Base-by-base conservation (phyloP, 1,140 invertebrate species). In the Eufriesea mexicana region DNA sequence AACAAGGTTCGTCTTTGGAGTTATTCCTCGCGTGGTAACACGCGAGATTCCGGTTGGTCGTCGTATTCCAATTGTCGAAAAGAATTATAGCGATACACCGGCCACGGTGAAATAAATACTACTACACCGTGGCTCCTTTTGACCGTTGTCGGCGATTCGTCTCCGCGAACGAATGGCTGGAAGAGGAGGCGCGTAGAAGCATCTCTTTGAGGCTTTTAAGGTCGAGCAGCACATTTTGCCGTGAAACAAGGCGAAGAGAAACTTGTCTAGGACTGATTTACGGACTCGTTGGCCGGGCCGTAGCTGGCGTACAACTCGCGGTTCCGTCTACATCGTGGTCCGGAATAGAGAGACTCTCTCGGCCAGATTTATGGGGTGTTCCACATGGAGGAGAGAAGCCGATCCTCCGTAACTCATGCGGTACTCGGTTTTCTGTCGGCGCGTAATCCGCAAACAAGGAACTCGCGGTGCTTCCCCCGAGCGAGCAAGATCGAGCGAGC, bases 291-390 rank as follows among this genome's bases (percentile, higher is more conserved):
- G 91, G 87, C 83, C 82, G 84, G 86, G 83, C 45, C 82, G 74
- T 59, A 62, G 82, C 67, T 61, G 74, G 75, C 84, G 79, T 76
- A 75, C 83, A 83, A 86, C 77, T 86, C 82, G 90, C 90, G 84
- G 86, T 86, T 84, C 85, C 79, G 88, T 89, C 79, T 86, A 82
- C 85, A 87, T 87, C 84, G 79, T 76, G 72, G 73, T 84, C 57
- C 74, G 74, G 66, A 78, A 86, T 89, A 82, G 84, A 88, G 86
- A 88, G 84, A 89, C 81, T 78, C 74, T 76, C 51, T 45, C 66
- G 68, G 51, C 54, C 85, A 89, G 91, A 93, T 93, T 93, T 93
- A 93, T 91, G 90, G 90, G 90, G 92, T 92, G 92, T 93, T 92
- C 87, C 87, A 86, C 68, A 47, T 57, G 78, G 67, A 75, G 83